Evolutionary conservation across 2,113 vertebrate species (phyloP).

Genomic region (Pomatostomus ruficeps): DNA sequence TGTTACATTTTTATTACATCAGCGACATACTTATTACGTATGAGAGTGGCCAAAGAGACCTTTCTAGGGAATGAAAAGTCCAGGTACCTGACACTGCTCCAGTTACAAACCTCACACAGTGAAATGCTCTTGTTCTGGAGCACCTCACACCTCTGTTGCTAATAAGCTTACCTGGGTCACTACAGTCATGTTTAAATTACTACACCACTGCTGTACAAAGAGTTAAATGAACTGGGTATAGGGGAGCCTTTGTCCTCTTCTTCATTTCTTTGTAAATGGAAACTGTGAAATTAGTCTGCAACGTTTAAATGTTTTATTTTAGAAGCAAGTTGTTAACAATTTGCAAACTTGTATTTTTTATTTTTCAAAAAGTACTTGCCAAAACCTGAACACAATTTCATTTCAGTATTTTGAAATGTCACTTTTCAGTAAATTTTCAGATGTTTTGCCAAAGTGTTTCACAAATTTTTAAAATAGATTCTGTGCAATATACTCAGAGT

Average conservation of each 20-base stretch:
- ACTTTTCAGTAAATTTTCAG: not conserved
- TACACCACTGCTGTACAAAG: not conserved
- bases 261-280: not conserved
- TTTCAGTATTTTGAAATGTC: not conserved
- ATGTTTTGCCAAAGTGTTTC: not conserved
- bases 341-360: not conserved
- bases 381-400: not conserved
- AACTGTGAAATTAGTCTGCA: not conserved
- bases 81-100: not conserved
- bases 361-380: not conserved
- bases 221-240: not conserved
- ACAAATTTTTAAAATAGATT: conserved; percentile 11
- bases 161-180: not conserved
- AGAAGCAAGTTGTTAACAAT: not conserved
- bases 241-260: not conserved
- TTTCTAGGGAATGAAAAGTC: not conserved
- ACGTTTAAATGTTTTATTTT: not conserved
- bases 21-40: fast-evolving
- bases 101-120: not conserved
- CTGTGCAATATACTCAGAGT: not conserved
- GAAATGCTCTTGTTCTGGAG: not conserved
- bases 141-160: not conserved
- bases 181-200: not conserved
- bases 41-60: not conserved
- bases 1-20: not conserved